Conservation (phyloP, 2,113 vertebrate species). For the Corythornis vintsioides region DNA sequence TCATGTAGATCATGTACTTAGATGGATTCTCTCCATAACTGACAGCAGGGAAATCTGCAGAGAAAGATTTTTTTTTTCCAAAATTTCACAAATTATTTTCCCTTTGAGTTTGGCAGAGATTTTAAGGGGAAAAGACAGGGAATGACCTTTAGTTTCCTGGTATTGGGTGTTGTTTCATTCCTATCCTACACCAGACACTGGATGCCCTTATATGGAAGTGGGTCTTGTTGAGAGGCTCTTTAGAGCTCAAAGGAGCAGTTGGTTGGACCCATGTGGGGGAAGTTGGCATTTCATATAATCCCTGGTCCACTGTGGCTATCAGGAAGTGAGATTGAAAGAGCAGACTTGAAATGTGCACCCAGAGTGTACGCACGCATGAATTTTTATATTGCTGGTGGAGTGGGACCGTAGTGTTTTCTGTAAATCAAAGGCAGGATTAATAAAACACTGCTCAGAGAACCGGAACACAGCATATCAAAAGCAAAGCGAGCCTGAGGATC, state of each 20-base stretch:
- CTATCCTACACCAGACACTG: neutral
- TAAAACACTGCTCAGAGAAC: fast-evolving
- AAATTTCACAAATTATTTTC: neutral
- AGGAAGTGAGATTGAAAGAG: neutral
- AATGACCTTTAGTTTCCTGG: neutral
- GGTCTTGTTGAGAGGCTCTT: neutral
- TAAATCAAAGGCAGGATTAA: neutral
- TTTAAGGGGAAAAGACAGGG: neutral
- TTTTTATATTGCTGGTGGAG: neutral
- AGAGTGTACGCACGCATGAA: fast-evolving
- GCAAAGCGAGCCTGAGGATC: neutral
- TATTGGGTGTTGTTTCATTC: neutral
- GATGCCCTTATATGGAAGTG: no score
- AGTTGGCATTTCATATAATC: neutral
- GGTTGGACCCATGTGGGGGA: fast-evolving
- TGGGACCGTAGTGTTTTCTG: fast-evolving
- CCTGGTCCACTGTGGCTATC: neutral
- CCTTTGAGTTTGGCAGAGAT: neutral
- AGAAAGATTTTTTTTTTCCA: neutral
- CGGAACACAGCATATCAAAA: fast-evolving
- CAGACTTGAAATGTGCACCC: fast-evolving
- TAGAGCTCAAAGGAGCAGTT: neutral
- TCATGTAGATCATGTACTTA: fast-evolving
- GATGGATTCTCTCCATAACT: neutral
- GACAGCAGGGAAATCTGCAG: neutral